Evolutionary conservation across 1,140 invertebrate species (phyloP), one percentile per base, ranked within the genome.

Genomic region (Melipona quadrifasciata): DNA sequence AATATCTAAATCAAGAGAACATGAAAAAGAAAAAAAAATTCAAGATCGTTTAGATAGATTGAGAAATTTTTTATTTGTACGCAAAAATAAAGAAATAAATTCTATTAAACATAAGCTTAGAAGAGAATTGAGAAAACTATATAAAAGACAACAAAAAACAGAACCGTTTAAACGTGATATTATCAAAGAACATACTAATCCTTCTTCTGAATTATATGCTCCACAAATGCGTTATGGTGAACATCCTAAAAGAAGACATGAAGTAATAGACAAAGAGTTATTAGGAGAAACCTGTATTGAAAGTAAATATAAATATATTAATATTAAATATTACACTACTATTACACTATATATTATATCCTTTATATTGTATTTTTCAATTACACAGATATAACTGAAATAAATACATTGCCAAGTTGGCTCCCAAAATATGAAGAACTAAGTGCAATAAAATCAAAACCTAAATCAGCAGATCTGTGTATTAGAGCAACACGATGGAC

Each of bases 401-500:
- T 93, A 70, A 91, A 90, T 67, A 92, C 90, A 65, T 81, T 92
- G 55, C 93, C 92, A n/a, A 90, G 70, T 16, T 92, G 91, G 90
- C 82, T 95, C 21, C 86, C 89, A 12, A 87, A 55, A 17, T 80
- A 93, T 39, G 88, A 92, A 78, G 86, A 91, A 39, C 82, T 92
- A 8, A 89, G 90, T 81, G 78, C 85, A 19, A 88, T 91, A 64
- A 87, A 92, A 67, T 57, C 61, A 77, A 51, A 91, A 91, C 84
- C 90, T 71, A 92, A 91, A 81, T 81, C 90, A 12, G 89, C 88
- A 55, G 92, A 94, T 67, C 84, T 95, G 10, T 97, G 96, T 87
- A 92, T 95, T 64, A 93, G 95, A 51, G 95, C 96, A 90, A 96
- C 96, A 8, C 96, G 95, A 91, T 96, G 96, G 96, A 96, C 95